phyloP scores from a whole-genome alignment of 2,797 vertebrate species.

The Lemur catta region DNA sequence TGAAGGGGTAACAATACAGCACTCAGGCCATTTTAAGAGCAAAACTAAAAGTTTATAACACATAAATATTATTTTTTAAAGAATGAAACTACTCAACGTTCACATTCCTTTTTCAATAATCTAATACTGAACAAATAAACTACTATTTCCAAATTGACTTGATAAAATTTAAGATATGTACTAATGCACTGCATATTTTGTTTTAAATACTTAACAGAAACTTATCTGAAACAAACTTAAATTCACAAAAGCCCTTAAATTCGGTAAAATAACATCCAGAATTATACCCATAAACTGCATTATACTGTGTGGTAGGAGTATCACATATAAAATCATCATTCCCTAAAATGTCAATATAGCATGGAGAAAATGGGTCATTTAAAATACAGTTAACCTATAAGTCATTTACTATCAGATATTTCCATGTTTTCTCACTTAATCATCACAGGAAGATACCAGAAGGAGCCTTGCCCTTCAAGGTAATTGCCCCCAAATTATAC shows the following conservation, averaged over 20 bases:
- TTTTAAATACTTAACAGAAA: background rate
- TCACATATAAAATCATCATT: background rate
- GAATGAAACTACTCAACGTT: conserved; percentile 38
- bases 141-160: background rate
- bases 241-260: background rate
- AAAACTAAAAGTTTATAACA: conserved; percentile 14
- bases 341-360: background rate
- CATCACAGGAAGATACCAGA: background rate
- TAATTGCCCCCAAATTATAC: background rate
- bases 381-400: background rate
- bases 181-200: background rate
- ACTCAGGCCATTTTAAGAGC: conserved; percentile 7
- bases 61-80: conserved; percentile 43
- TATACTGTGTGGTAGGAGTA: background rate
- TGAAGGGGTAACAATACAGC: conserved; percentile 59
- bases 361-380: background rate
- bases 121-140: background rate
- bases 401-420: background rate
- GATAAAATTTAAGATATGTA: background rate
- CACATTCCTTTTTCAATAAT: conserved; percentile 26
- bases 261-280: background rate
- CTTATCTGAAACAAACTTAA: background rate
- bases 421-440: background rate
- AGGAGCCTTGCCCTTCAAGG: background rate
- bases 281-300: background rate